Base-by-base conservation (phyloP, 2,797 vertebrate genomes). In the Sebastes hubbsi region DNA sequence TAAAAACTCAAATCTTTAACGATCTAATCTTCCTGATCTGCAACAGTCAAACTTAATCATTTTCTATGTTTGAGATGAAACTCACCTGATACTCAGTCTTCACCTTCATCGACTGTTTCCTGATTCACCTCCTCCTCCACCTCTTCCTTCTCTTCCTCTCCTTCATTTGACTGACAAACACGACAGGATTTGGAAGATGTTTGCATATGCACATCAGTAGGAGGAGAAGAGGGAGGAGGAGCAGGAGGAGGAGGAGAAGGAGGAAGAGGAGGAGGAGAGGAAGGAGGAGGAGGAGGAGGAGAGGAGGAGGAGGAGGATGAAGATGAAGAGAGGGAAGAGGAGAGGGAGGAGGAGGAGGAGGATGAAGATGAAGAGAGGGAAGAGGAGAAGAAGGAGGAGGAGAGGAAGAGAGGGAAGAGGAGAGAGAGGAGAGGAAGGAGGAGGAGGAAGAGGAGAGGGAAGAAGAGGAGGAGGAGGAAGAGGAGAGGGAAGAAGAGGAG, bases 81-180 rank as follows among this genome's bases (percentile, higher is more conserved):
- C 70, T 74, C 30, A 71, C 75, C 83, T 77, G 73, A 8, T 70
- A 5, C 10, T 27, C 62, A 0, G 18, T 18, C 18, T 16, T n/a
- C 22, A 12, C 16, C 60, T 55, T 55, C 54, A 60, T 18, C 5
- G 6, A 56, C 4, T 30, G 27, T 25, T 30, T 16, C n/a, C 49
- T 22, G 16, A 9, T 29, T 59, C 61, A n/a, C 10, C 22, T 8
- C 10, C 0, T 49, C 18, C 69, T 62, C 16, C 20, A 34, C 59
- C 58, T 63, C 16, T 16, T 42, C 59, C 58, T 46, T 16, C 42
- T 46, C 42, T 8, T 46, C 42, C 42, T 46, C 42, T 46, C 16
- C 42, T 46, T 46, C 42, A 84, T 87, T 87, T 87, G 85, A 30
- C 25, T 82, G 79, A 82, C 85, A 84, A 87, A 87, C 42, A 4